phyloP scores from a whole-genome alignment of 2,797 vertebrate genomes.

The Graptemys geographica region DNA sequence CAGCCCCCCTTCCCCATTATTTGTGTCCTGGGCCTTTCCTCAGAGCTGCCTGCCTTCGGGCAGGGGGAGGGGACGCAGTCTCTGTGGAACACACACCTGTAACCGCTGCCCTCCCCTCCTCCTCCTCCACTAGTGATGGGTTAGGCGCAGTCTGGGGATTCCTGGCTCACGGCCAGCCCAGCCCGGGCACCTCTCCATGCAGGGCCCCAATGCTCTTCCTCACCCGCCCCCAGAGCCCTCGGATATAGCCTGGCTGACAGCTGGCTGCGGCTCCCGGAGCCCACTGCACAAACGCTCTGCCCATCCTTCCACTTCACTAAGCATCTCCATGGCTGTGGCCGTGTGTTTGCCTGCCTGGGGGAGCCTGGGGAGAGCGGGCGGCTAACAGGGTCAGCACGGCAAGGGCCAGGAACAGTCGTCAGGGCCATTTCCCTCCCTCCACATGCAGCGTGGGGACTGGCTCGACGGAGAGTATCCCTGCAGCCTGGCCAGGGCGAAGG shows the following conservation, averaged over 20 bases:
- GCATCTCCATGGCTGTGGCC: neutral
- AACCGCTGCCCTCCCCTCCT: neutral
- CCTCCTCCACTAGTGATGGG: neutral
- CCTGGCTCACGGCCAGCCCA: neutral
- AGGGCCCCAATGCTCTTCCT: neutral
- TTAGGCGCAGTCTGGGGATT: neutral
- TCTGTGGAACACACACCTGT: neutral
- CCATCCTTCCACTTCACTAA: neutral
- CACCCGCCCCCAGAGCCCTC: neutral
- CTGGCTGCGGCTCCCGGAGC: neutral
- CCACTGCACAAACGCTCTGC: neutral
- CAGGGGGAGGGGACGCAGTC: neutral
- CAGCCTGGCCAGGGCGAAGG: neutral
- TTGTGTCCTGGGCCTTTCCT: neutral
- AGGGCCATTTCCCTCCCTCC: constrained; percentile 61
- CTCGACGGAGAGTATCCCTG: neutral
- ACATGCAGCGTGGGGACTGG: neutral
- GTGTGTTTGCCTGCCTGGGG: neutral
- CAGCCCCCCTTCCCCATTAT: neutral
- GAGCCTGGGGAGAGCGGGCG: constrained; percentile 14
- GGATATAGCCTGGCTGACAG: neutral
- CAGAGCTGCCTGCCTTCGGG: too few relatives aligned
- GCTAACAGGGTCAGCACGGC: constrained; percentile 25
- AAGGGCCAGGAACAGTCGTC: constrained; percentile 18
- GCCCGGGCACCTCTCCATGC: neutral